Conservation (phyloP, 2,113 vertebrate species). For the Sinocyclocheilus rhinocerous region DNA sequence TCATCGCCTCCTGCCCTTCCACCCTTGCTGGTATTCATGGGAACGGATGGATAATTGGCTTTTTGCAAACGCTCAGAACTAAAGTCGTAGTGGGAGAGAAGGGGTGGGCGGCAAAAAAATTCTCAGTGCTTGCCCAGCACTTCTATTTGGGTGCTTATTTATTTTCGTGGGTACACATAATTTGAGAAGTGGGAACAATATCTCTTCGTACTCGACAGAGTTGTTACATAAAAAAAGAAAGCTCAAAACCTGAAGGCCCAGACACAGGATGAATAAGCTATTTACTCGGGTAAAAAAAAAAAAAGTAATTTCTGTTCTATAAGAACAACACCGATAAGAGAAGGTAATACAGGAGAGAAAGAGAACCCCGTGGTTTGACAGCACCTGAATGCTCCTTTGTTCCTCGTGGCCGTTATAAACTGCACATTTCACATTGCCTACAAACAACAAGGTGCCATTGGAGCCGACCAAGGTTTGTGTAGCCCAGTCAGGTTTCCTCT, state of each 20-base stretch:
- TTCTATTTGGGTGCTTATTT: conserved; percentile 32
- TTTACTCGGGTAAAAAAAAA: neutral
- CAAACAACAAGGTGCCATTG: conserved; percentile 6
- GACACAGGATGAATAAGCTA: conserved; percentile 23
- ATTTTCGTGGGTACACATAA: neutral
- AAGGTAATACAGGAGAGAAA: neutral
- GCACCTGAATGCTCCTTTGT: conserved; percentile 28
- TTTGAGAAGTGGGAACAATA: conserved; percentile 39
- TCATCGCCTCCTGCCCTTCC: conserved; percentile 5
- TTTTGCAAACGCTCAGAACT: conserved; percentile 22
- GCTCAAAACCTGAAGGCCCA: neutral
- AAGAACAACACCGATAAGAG: neutral
- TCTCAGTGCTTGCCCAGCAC: conserved; percentile 19
- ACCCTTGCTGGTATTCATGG: neutral
- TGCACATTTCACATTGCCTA: neutral
- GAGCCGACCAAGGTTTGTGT: neutral
- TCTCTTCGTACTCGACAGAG: neutral
- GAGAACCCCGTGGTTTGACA: neutral
- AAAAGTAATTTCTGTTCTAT: neutral
- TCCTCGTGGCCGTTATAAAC: neutral
- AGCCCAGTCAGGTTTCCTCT: neutral
- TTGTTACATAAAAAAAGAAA: neutral
- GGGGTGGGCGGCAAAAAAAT: conserved; percentile 2
- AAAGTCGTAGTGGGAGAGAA: neutral
- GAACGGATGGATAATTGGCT: conserved; percentile 29